Base-by-base conservation (phyloP, 2,113 vertebrate genomes). In the Cavia porcellus region DNA sequence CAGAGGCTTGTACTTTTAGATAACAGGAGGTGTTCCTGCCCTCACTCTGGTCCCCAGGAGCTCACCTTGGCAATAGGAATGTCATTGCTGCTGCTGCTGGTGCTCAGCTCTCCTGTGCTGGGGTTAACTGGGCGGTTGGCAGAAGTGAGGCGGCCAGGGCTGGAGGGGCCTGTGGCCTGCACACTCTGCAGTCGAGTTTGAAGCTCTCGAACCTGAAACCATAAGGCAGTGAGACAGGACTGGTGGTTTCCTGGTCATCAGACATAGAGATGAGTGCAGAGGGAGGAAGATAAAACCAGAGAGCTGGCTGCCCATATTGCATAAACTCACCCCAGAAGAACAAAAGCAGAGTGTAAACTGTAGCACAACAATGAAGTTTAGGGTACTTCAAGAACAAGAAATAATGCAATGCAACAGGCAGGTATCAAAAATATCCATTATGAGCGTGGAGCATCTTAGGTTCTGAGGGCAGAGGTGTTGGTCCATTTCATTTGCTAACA, bases 11-110 rank as follows among this genome's bases (percentile, higher is more conserved):
- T 61, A 72, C 72, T 70, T 64, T 42, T 45, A 42, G 68, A 62
- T 38, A 61, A 81, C 0, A 19, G 94, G 47, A 62, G 70, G 22
- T 0, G 1, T 42, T 30, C 92, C 72, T 0, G 6, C 9, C 22
- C 79, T 68, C 3, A 28, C 45, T 25, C 68, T 20, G 0, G 0
- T 0, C 74, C 55, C 50, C 3, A 47, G 84, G 6, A 57, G 14
- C 96, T 98, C 97, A 99, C 99, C 99, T 99, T 99, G 96, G 99
- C 99, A 0, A 99, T 98, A n/a, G 99, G 99, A 89, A 99, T 98
- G 97, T 99, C 99, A 3, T 99, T 99, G 98, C 99, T 99, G 96
- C 99, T 99, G 98, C 99, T 99, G 98, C 99, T 99, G 2, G 99
- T 99, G 98, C 99, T 99, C 85, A 99, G 98, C 94, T 99, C 99